These are phyloP conservation scores for Caprella mutica DNA, from an alignment of 2,888 invertebrate genomes.

Conservation along the genomic window DNA sequence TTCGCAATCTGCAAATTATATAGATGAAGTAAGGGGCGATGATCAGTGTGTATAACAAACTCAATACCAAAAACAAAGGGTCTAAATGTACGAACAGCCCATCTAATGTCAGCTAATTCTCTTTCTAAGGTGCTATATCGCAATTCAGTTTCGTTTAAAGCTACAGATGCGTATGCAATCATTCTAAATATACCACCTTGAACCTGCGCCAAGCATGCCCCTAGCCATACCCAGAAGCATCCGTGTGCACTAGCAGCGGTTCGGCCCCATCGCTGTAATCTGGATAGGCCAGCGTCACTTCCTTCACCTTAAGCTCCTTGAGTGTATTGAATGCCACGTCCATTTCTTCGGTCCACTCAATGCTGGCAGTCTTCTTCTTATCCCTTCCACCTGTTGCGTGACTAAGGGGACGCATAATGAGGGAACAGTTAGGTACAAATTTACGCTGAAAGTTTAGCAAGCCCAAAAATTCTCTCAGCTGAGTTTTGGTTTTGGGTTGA, in stretches of 20 bases:
- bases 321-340: neutral
- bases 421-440: neutral
- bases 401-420: neutral
- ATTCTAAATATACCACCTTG: neutral
- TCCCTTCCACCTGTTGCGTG: neutral
- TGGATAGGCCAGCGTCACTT: neutral
- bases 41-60: neutral
- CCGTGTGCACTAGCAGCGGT: neutral
- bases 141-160: neutral
- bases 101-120: neutral
- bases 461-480: neutral
- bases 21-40: neutral
- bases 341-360: neutral
- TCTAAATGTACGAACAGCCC: neutral
- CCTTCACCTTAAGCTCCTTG: neutral
- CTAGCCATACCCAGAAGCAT: neutral
- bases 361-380: neutral
- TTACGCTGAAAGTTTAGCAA: neutral
- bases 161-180: neutral
- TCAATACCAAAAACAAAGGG: no score
- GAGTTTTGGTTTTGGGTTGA: neutral
- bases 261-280: neutral
- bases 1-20: no score
- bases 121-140: neutral
- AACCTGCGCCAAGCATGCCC: neutral